These are phyloP conservation scores for Corydoras sp. DNA, from an alignment of 2,113 vertebrate species.

Conservation along the genomic window DNA sequence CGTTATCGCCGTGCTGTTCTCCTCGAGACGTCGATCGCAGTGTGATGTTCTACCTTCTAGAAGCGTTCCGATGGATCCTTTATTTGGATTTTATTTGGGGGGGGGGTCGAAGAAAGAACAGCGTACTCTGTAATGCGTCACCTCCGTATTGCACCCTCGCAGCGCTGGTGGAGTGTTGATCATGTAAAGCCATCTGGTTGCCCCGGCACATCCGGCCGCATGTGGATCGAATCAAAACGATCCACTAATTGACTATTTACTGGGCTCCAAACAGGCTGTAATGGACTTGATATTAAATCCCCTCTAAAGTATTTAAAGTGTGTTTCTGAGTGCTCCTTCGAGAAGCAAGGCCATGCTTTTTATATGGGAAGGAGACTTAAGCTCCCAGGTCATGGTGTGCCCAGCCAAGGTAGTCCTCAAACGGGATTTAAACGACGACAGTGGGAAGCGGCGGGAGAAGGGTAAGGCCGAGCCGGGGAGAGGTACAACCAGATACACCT, in stretches of 20 bases:
- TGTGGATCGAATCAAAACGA: constrained; percentile 97
- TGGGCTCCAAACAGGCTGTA: constrained; percentile 85
- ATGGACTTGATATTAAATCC: constrained; percentile 99
- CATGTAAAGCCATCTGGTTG: constrained; percentile 35
- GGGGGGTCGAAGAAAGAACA: constrained; percentile 2
- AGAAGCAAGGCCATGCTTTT: constrained; percentile 75
- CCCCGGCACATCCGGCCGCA: constrained; percentile 61
- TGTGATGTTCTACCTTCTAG: too few relatives aligned
- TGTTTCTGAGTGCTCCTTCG: constrained; percentile 76
- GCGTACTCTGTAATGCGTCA: constrained; percentile 3
- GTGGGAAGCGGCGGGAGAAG: constrained; percentile 69
- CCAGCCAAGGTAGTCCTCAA: constrained; percentile 65
- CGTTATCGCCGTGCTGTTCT: too few relatives aligned
- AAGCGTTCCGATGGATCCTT: too few relatives aligned
- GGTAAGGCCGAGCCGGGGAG: constrained; percentile 65
- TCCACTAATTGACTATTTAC: constrained; percentile 99
- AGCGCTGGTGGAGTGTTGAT: constrained; percentile 17
- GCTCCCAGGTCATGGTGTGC: constrained; percentile 69
- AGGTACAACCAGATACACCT: constrained; percentile 64
- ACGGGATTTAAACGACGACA: constrained; percentile 72
- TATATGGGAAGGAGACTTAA: constrained; percentile 93
- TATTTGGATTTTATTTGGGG: too few relatives aligned
- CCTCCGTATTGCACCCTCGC: constrained; percentile 20
- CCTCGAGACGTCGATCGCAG: too few relatives aligned
- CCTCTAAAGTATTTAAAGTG: constrained; percentile 88